Base-by-base conservation (phyloP, 2,113 vertebrate genomes). In the Trochalopteron elliotii region DNA sequence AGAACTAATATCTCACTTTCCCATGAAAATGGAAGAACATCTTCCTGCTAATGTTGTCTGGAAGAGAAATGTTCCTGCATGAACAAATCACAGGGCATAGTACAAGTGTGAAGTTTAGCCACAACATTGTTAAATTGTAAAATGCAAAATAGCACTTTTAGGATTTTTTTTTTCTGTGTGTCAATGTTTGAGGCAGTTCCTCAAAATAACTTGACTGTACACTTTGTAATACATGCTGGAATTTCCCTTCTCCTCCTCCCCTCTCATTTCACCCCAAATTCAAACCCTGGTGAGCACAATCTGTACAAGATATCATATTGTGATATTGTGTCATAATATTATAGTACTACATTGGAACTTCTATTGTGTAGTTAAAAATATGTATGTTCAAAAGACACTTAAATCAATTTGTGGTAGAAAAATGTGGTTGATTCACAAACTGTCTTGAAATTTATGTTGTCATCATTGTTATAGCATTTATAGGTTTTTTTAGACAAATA, bases 221-320 rank as follows among this genome's bases (percentile, higher is more conserved):
- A 5, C 21, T 81, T 90, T 35, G 27, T 86, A 74, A 81, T 65
- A 83, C 33, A 56, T 40, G 56, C 40, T 93, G 93, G 91, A 96
- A 96, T 93, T 95, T 89, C 78, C 52, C 67, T 90, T 87, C 40
- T 93, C 35, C 35, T 87, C 52, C 70, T 91, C 42, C 53, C 56
- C 27, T 15, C 40, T 80, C 63, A 39, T 72, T 82, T 74, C 72
- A 79, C 8, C n/a, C 64, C 31, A 39, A 71, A 93, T 87, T 87
- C 77, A 85, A 77, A 56, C 60, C 39, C 33, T 53, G 22, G 69
- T 78, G 61, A 95, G 42, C 33, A 67, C 70, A 67, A 72, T 68
- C 50, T 90, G 61, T 68, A 56, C 44, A 61, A 89, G 35, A 50
- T 52, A 33, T 4, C 27, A 37, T 37, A 19, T 8, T 60, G 33